A percentile compares a stretch with the other conserved stretches of the same genome.
phyloP scores from a whole-genome alignment of 2,113 vertebrate genomes.

The Brienomyrus brachyistius region DNA sequence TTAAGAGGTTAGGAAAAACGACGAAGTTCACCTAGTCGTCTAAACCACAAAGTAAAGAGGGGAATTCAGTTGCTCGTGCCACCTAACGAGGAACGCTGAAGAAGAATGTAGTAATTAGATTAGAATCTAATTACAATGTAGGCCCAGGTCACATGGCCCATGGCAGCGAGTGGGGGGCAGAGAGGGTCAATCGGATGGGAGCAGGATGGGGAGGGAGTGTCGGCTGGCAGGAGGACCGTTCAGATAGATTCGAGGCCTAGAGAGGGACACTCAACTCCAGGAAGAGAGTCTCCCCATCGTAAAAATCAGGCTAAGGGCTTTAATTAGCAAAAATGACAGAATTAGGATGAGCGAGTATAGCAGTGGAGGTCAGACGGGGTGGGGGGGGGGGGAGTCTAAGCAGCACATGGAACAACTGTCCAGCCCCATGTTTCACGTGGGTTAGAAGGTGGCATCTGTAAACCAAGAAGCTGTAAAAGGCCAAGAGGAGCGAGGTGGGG shows the following conservation, averaged over 20 bases:
- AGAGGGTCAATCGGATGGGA: background rate
- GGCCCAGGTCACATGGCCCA: background rate
- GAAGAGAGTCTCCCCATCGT: background rate
- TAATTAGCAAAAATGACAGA: background rate
- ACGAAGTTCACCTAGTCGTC: background rate
- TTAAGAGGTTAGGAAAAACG: background rate
- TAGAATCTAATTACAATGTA: background rate
- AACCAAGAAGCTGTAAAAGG: too few species aligned
- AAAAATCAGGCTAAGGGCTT: background rate
- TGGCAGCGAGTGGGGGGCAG: background rate
- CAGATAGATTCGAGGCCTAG: background rate
- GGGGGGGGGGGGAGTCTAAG: background rate
- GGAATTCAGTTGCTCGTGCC: background rate
- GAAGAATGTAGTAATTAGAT: background rate
- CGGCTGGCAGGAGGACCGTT: background rate
- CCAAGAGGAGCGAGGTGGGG: too few species aligned
- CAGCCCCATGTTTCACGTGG: too few species aligned
- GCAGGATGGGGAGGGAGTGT: background rate
- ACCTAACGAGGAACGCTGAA: background rate
- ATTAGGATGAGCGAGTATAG: background rate
- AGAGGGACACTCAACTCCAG: background rate
- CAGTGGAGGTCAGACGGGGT: background rate
- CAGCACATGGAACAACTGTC: too few species aligned
- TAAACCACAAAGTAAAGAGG: background rate
- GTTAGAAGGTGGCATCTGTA: too few species aligned